Evolutionary conservation across 2,797 vertebrate species (phyloP).

Genomic region (Mormyrops attenuatus): DNA sequence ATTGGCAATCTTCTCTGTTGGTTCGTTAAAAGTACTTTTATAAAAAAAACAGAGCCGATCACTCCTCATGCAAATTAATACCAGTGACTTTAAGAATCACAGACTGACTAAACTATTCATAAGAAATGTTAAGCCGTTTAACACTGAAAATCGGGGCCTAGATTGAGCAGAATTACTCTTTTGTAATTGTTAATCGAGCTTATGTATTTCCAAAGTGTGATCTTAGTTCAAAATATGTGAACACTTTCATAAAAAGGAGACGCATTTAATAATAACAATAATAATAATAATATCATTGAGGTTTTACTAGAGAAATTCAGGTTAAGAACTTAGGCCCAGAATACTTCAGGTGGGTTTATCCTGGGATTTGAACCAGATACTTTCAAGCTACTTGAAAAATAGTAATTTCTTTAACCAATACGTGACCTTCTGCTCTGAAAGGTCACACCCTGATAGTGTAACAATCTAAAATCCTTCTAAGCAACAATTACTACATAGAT

Average conservation of each 20-base stretch:
- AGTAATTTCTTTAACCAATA: neutral
- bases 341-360: neutral
- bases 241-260: neutral
- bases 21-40: neutral
- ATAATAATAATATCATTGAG: neutral
- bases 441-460: neutral
- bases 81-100: neutral
- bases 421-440: neutral
- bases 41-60: neutral
- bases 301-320: slow-evolving; percentile 1
- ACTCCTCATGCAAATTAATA: neutral
- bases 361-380: neutral
- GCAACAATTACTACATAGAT: neutral
- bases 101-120: neutral
- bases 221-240: neutral
- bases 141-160: neutral
- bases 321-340: neutral
- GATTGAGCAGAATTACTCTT: neutral
- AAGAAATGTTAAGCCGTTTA: neutral
- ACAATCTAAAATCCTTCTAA: neutral
- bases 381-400: neutral
- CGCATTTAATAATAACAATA: neutral
- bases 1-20: neutral
- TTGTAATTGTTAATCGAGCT: neutral
- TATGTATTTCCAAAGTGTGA: neutral